Conservation (phyloP, 2,888 invertebrate species). For the Meteorus cinctellus region DNA sequence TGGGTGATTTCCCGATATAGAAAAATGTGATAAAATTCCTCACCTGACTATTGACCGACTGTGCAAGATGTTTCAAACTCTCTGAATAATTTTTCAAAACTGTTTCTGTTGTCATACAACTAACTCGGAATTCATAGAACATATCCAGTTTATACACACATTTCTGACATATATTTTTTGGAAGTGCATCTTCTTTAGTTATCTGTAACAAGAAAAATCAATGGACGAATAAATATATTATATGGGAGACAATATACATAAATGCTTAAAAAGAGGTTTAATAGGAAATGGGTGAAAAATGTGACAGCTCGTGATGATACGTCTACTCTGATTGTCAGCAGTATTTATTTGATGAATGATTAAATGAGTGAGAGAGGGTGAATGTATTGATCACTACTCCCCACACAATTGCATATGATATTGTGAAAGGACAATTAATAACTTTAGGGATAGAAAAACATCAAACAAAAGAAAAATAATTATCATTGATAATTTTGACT, state of each 20-base stretch:
- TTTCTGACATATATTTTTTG: slow-evolving; percentile 83
- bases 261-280: neutral
- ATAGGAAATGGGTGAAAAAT: neutral
- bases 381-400: no score
- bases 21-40: slow-evolving; percentile 41
- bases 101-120: slow-evolving; percentile 80
- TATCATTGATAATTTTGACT: no score
- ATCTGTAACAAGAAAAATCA: slow-evolving; percentile 74
- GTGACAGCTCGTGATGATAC: no score
- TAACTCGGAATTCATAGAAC: slow-evolving; percentile 82
- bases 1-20: neutral
- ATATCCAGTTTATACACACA: slow-evolving; percentile 81
- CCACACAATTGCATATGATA: no score
- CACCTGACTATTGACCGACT: slow-evolving; percentile 82
- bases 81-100: slow-evolving; percentile 81
- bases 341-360: no score
- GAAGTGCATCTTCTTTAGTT: slow-evolving; percentile 82
- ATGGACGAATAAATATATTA: slow-evolving; percentile 15
- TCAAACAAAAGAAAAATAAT: no score
- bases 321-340: no score
- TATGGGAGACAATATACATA: neutral
- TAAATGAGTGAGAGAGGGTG: no score
- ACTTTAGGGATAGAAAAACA: no score
- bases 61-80: slow-evolving; percentile 80
- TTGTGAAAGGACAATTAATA: no score